Evolutionary conservation across 1,140 invertebrate species (phyloP).

Genomic region (Drosophila ambigua): DNA sequence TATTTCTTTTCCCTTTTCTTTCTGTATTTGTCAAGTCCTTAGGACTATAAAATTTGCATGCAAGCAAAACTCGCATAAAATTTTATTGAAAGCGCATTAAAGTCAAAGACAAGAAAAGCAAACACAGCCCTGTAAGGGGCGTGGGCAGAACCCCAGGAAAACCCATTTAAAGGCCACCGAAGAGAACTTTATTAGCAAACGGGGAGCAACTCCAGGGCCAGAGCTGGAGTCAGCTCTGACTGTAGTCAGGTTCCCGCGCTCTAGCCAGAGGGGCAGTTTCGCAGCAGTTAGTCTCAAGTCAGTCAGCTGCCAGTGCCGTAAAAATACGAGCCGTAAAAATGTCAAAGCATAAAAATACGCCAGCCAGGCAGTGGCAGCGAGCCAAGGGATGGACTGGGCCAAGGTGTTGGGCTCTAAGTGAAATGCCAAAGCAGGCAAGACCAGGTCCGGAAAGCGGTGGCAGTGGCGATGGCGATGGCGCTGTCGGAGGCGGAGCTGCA

Average conservation of each 20-base stretch:
- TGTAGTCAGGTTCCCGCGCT: not conserved
- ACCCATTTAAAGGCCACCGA: conserved; percentile 32
- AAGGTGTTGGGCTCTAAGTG: conserved; percentile 70
- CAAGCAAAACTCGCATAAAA: conserved; percentile 75
- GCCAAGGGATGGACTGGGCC: conserved; percentile 17
- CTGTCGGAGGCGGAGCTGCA: conserved; percentile 12
- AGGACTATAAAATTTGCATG: conserved; percentile 71
- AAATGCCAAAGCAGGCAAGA: conserved; percentile 50
- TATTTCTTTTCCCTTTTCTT: conserved; percentile 25
- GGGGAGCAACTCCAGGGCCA: conserved; percentile 40
- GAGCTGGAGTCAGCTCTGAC: conserved; percentile 4
- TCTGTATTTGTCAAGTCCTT: conserved; percentile 29
- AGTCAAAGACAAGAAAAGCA: conserved; percentile 72
- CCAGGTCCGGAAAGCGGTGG: not conserved
- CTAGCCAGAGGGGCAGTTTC: conserved; percentile 25
- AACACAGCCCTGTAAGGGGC: conserved; percentile 14
- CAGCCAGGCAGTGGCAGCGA: conserved; percentile 2
- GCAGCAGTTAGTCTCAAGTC: conserved; percentile 67
- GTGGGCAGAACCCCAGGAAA: conserved; percentile 21
- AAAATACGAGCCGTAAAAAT: conserved; percentile 73
- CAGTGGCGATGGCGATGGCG: no score
- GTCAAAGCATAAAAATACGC: conserved; percentile 75
- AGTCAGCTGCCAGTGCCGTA: conserved; percentile 75
- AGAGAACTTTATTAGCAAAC: conserved; percentile 76
- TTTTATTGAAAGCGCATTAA: conserved; percentile 79